These are phyloP conservation scores for Sceloporus undulatus DNA, from an alignment of 2,113 vertebrate species.

Conservation along the genomic window DNA sequence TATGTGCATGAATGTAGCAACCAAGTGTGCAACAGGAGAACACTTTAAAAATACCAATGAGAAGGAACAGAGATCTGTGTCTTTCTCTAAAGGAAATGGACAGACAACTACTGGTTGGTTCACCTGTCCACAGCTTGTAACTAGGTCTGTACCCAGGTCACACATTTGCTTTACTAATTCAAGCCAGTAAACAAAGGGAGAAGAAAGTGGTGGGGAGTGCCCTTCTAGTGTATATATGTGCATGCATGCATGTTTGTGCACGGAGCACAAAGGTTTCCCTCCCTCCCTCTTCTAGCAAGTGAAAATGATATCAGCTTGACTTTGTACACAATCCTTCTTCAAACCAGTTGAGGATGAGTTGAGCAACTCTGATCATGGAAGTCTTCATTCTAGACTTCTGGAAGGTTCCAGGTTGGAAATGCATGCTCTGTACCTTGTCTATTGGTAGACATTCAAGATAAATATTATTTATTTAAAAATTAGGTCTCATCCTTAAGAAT, in stretches of 20 bases:
- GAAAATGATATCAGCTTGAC: background rate
- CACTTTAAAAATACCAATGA: constrained; percentile 19
- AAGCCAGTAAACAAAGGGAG: background rate
- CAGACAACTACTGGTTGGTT: background rate
- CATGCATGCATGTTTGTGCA: too few species aligned
- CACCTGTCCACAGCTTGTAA: background rate
- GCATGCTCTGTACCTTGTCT: too few species aligned
- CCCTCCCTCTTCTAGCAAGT: background rate
- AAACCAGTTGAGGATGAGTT: too few species aligned
- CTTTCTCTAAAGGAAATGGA: background rate
- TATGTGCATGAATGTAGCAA: background rate
- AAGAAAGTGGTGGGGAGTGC: background rate
- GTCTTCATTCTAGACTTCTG: too few species aligned
- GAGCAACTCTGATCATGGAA: too few species aligned
- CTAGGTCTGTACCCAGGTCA: background rate
- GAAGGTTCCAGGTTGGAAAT: too few species aligned
- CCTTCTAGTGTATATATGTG: too few species aligned
- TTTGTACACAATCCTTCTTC: background rate
- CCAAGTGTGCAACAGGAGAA: background rate
- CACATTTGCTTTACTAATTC: background rate
- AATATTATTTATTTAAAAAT: too few species aligned
- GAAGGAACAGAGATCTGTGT: background rate
- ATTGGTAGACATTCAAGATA: too few species aligned
- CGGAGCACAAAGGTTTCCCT: background rate
- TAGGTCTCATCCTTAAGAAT: too few species aligned